phyloP scores from a whole-genome alignment of 2,888 invertebrate genomes.

The Ophion ellenae region DNA sequence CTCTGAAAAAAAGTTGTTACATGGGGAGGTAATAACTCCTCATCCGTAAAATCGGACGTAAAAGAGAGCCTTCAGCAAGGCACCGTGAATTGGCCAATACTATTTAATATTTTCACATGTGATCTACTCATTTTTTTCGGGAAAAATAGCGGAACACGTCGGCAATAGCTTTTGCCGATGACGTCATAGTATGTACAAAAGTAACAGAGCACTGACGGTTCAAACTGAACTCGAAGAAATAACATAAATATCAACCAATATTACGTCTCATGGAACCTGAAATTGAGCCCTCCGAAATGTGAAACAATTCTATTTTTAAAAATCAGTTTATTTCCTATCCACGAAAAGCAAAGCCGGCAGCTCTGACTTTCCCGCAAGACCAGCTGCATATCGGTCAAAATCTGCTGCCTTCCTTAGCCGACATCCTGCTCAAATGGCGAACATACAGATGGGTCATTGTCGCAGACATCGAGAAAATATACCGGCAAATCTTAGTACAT shows the following conservation, averaged over 20 bases:
- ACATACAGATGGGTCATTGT: no score
- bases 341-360: neutral
- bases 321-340: neutral
- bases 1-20: slow-evolving; percentile 6
- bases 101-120: slow-evolving; percentile 20
- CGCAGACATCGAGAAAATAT: no score
- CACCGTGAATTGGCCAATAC: slow-evolving; percentile 36
- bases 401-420: no score
- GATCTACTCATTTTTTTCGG: neutral
- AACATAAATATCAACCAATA: slow-evolving; percentile 9
- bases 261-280: neutral
- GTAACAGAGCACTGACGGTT: neutral
- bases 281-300: neutral
- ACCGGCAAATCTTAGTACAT: no score
- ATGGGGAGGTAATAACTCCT: neutral
- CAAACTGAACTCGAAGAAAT: neutral
- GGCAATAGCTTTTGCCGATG: neutral
- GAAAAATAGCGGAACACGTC: neutral
- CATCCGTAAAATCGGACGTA: slow-evolving; percentile 18
- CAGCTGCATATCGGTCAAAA: no score
- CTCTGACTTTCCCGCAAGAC: neutral
- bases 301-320: neutral
- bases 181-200: neutral
- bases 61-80: slow-evolving; percentile 52
- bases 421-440: no score